Evolutionary conservation across 2,113 vertebrate species (phyloP).

Genomic region (Carettochelys insculpta): DNA sequence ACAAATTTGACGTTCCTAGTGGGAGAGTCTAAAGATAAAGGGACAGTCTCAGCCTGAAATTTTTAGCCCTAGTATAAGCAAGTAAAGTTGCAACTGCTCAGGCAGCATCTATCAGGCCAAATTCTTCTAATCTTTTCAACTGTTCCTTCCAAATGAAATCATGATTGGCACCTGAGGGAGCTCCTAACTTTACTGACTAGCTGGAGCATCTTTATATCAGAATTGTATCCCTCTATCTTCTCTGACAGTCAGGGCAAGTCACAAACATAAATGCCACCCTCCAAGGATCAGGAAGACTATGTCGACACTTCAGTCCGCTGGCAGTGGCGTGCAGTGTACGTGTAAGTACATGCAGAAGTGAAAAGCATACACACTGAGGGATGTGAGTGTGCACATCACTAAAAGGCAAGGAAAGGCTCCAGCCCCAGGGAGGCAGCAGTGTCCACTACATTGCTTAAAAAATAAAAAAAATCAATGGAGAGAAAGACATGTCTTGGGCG

Average conservation of each 20-base stretch:
- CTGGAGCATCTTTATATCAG: neutral
- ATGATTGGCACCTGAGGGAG: neutral
- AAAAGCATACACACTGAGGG: neutral
- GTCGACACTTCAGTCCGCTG: neutral
- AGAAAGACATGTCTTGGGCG: neutral
- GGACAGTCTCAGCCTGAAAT: neutral
- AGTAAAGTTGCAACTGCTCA: neutral
- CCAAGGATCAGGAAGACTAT: neutral
- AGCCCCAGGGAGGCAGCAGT: neutral
- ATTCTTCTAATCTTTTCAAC: neutral
- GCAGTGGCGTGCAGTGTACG: neutral
- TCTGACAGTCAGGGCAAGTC: neutral
- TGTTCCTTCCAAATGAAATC: neutral
- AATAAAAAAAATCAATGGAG: neutral
- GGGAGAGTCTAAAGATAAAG: neutral
- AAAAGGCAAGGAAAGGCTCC: neutral
- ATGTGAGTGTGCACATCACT: neutral
- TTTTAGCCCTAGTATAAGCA: constrained; percentile 5
- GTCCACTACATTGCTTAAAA: neutral
- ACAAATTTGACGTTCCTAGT: no score
- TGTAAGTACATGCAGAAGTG: neutral
- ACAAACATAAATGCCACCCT: neutral
- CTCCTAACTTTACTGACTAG: neutral
- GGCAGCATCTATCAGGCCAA: neutral
- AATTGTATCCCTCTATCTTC: neutral